Evolutionary conservation across 2,888 invertebrate genomes (phyloP), one percentile per base, ranked within the genome.

Genomic region (Drosophila imparisetae): DNA sequence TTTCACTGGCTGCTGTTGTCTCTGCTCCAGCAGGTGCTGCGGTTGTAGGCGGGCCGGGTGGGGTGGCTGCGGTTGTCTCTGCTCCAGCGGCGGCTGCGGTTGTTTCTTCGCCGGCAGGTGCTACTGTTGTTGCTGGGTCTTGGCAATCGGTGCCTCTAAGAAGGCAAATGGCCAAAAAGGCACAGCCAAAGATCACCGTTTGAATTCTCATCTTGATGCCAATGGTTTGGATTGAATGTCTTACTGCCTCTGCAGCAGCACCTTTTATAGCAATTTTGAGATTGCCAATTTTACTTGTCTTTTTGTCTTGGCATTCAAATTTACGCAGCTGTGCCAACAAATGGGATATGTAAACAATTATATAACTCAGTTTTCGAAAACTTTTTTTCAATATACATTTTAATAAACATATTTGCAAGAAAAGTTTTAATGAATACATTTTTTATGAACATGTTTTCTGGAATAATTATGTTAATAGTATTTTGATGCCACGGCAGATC

Each of bases 161-260:
- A 4, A 58, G 27, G 48, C 58, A 58, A 42, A 59, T 29, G 13
- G 53, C 48, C 53, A 69, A 27, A n/a, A 69, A 0, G 59, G 57
- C 68, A 29, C 53, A 67, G 45, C 42, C 27, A 29, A 66, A 18
- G 45, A 68, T 45, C n/a, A 68, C 21, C 11, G 58, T 34, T 45
- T 34, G 50, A 29, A 52, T 30, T 50, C 40, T 65, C 67, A 67
- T 67, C 24, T 55, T 4, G 57, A 15, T 42, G 13, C 13, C 38
- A 13, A 24, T 11, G 5, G 15, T 18, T 40, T 24, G 53, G 11
- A 24, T 57, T 24, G 32, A 66, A n/a, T 66, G 30, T 32, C 8
- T 15, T 27, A 6, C n/a, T 32, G 36, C 24, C 30, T 15, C 2
- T 34, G 11, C 0, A 0, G 2, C 42, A 10, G 30, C 57, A 10